Evolutionary conservation across 2,888 invertebrate genomes (phyloP), one percentile per base, ranked within the genome.

Genomic region (Mycalesis mineus): DNA sequence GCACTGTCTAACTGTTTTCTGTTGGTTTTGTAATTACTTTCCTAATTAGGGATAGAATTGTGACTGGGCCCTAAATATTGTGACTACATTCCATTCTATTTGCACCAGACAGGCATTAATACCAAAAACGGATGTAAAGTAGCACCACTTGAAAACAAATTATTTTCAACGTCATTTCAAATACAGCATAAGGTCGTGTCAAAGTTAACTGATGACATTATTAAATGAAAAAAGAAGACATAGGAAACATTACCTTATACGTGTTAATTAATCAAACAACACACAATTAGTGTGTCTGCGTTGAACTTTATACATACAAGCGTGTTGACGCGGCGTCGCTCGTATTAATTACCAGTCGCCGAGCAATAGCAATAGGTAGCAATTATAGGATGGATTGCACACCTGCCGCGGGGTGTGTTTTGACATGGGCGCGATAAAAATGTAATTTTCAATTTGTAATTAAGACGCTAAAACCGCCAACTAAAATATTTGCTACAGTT

Each of bases 221-320:
- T 11, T 8, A 31, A 8, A 13, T 28, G 22, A n/a, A n/a, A 22
- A 14, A 14, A 47, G n/a, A n/a, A 14, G n/a, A 44, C n/a, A n/a
- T 36, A 17, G 5, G 6, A 11, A 14, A 45, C 17, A 14, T 45
- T 29, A 14, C 45, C 45, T 31, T 45, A 45, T 47, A 37, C 37
- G 39, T 28, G 37, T 28, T 13, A 49, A 39, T 49, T 49, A 22
- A 49, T 39, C 28, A 14, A 37, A 49, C 8, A 37, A 37, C 13
- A n/a, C n/a, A 39, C 28, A 28, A 49, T 39, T 39, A 49, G 1
- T 1, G 8, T 28, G 49, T 49, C 37, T 9, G 28, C 9, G 28
- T 9, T 49, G 28, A 37, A 49, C 36, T 48, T 49, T 49, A 39
- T 49, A 49, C 49, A n/a, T 49, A 49, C 49, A 39, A 39, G 7